These are phyloP conservation scores for Nycticorax nycticorax DNA, from an alignment of 2,113 vertebrate genomes.

Conservation along the genomic window DNA sequence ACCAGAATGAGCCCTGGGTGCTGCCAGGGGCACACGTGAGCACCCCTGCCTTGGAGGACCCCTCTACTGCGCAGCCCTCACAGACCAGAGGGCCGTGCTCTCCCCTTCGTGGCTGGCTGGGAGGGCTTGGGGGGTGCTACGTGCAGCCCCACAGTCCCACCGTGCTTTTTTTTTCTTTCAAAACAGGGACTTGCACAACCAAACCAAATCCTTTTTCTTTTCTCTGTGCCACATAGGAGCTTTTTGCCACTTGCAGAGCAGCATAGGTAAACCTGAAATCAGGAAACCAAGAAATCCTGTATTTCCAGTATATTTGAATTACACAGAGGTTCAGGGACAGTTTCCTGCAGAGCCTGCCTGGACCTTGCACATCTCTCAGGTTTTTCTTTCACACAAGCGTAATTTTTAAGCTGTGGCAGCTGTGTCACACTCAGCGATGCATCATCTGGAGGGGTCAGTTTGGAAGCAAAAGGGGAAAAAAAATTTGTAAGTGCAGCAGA, in stretches of 20 bases:
- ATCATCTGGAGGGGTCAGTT: too few species aligned
- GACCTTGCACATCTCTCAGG: background rate
- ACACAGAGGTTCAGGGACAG: background rate
- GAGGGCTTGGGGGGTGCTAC: background rate
- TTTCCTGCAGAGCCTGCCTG: background rate
- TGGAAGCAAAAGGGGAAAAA: background rate
- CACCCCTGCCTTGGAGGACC: background rate
- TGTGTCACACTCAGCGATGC: background rate
- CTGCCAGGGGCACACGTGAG: rapidly evolving
- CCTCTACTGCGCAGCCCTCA: rapidly evolving
- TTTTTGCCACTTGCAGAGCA: background rate
- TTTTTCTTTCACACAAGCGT: background rate
- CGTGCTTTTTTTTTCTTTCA: background rate
- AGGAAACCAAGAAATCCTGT: background rate
- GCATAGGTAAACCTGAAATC: background rate
- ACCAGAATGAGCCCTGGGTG: rapidly evolving
- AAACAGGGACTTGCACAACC: background rate
- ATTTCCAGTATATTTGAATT: background rate
- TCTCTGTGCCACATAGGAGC: background rate
- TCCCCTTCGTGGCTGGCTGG: background rate
- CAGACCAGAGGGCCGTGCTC: rapidly evolving
- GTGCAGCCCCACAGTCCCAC: background rate
- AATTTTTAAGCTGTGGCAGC: background rate
- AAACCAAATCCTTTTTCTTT: background rate
- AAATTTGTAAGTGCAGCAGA: background rate